A percentile compares a stretch with the other conserved stretches of the same genome.
Evolutionary conservation across 2,113 vertebrate genomes (phyloP).

Genomic region (Dasyornis broadbenti): DNA sequence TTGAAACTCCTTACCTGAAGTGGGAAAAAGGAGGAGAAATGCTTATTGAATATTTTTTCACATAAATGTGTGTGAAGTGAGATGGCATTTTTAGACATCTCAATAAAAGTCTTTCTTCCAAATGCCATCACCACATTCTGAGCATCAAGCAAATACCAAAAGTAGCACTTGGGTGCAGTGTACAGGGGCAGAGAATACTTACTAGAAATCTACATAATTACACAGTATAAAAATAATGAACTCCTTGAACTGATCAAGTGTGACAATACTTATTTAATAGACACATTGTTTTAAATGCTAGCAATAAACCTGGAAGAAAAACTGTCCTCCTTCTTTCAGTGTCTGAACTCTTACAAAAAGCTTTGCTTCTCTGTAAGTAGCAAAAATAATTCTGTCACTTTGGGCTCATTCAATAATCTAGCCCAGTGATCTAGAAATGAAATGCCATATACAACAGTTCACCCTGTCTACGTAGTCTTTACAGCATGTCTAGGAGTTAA

Average conservation of each 20-base stretch:
- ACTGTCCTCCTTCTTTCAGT: background rate
- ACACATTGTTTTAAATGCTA: slow-evolving; percentile 20
- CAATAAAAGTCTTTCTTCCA: background rate
- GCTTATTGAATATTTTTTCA: background rate
- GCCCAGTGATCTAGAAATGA: slow-evolving; percentile 20
- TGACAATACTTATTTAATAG: slow-evolving; percentile 3
- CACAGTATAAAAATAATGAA: slow-evolving; percentile 28
- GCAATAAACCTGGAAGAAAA: slow-evolving; percentile 21
- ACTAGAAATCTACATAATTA: background rate
- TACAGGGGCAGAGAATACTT: background rate
- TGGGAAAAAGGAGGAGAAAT: background rate
- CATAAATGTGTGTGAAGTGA: background rate
- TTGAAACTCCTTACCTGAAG: background rate
- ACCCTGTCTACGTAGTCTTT: background rate
- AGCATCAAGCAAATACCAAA: slow-evolving; percentile 5
- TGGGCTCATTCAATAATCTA: slow-evolving; percentile 19
- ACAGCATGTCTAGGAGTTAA: background rate
- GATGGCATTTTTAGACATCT: background rate
- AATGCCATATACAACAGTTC: background rate
- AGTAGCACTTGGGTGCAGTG: background rate
- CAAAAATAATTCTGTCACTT: slow-evolving; percentile 35
- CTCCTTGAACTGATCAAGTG: slow-evolving; percentile 4
- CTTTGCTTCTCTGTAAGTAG: slow-evolving; percentile 11
- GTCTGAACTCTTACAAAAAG: background rate
- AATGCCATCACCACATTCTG: background rate